These are phyloP conservation scores for Stomatorhinus ivindoensis DNA, from an alignment of 2,113 vertebrate genomes.

Conservation along the genomic window DNA sequence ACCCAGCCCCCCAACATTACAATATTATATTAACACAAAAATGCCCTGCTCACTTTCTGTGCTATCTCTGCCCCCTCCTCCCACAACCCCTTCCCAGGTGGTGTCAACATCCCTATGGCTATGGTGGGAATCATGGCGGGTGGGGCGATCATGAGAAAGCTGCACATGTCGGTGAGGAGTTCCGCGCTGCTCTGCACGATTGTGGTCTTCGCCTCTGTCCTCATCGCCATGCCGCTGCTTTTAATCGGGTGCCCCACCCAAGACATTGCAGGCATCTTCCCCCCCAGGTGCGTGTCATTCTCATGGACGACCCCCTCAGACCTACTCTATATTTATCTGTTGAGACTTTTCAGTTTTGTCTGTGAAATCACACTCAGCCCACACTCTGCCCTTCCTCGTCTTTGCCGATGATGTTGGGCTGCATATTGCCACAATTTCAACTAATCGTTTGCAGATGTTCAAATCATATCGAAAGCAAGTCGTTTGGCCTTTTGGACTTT, in stretches of 20 bases:
- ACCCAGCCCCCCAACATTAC: neutral
- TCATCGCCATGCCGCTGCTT: constrained; percentile 65
- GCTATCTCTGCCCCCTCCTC: too few relatives aligned
- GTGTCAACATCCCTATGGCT: constrained; percentile 64
- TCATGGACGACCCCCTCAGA: neutral
- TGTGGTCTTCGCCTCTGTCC: constrained; percentile 52
- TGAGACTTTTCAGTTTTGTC: neutral
- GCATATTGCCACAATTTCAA: neutral
- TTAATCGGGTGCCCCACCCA: constrained; percentile 81
- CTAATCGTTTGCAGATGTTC: neutral
- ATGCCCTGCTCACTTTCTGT: neutral
- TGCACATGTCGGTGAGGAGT: constrained; percentile 56
- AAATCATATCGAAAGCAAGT: neutral
- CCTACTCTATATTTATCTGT: neutral
- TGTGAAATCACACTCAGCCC: neutral
- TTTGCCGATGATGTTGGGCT: neutral
- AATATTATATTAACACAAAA: neutral
- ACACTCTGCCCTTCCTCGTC: neutral
- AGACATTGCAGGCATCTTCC: constrained; percentile 50
- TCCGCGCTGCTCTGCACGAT: constrained; percentile 61
- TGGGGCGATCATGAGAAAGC: constrained; percentile 67
- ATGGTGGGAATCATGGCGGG: constrained; percentile 77
- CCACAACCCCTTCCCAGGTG: constrained; percentile 49
- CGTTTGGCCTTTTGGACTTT: neutral
- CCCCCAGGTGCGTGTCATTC: constrained; percentile 28